A percentile compares a stretch with the other conserved stretches of the same genome.
These are phyloP conservation scores for Lissonota sp. DNA, from an alignment of 2,888 invertebrate genomes.

Conservation along the genomic window DNA sequence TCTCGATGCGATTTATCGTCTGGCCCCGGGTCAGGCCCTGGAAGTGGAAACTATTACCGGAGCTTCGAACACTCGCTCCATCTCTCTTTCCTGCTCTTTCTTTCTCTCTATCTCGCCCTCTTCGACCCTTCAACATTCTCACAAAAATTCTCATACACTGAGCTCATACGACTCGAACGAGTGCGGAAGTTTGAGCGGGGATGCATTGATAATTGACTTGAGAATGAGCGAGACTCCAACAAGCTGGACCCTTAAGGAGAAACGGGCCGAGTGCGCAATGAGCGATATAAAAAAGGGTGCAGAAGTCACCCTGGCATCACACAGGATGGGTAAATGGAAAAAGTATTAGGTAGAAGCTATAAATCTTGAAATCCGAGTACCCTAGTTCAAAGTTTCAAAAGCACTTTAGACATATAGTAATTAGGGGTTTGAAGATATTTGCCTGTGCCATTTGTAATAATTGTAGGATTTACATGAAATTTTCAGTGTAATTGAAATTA, in stretches of 20 bases:
- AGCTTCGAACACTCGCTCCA: constrained; percentile 56
- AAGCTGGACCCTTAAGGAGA: background rate
- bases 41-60: constrained; percentile 79
- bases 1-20: constrained; percentile 77
- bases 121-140: background rate
- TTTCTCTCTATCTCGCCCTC: constrained; percentile 1
- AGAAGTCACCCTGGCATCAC: constrained; percentile 42
- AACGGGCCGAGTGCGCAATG: background rate
- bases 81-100: constrained; percentile 8
- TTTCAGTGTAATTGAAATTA: no score
- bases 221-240: background rate
- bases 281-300: constrained; percentile 20
- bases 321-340: constrained; percentile 30
- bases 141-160: background rate
- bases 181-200: background rate
- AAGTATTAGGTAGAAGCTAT: constrained; percentile 62
- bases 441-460: no score
- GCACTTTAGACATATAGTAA: no score
- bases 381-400: no score
- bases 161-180: background rate
- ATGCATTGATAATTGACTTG: background rate
- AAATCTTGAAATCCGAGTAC: constrained; percentile 56
- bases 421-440: no score
- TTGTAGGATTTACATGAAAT: no score
- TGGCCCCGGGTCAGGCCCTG: constrained; percentile 76